Evolutionary conservation across 1,140 invertebrate genomes (phyloP).

Genomic region (Bombus vancouverensis): DNA sequence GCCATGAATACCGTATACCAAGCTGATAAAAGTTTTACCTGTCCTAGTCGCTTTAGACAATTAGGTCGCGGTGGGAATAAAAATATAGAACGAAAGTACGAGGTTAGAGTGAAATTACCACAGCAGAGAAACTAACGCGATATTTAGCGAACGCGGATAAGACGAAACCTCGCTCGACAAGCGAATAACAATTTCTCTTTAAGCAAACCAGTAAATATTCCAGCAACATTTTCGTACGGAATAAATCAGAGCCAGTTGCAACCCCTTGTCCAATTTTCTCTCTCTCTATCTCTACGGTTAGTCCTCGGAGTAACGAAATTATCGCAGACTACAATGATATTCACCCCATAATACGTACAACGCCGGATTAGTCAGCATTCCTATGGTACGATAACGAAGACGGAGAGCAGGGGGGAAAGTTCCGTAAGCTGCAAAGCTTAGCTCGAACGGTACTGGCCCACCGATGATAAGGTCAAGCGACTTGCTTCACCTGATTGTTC

Average conservation of each 20-base stretch:
- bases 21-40: too few relatives aligned
- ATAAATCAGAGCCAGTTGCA: neutral
- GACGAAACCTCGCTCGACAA: neutral
- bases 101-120: too few relatives aligned
- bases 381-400: slow-evolving; percentile 9
- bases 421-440: slow-evolving; percentile 2
- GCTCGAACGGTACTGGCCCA: neutral
- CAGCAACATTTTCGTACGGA: neutral
- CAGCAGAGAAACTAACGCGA: neutral
- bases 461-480: slow-evolving; percentile 40
- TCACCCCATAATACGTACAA: slow-evolving; percentile 2
- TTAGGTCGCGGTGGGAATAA: too few relatives aligned
- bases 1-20: too few relatives aligned
- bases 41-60: too few relatives aligned
- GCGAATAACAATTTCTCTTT: neutral
- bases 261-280: neutral
- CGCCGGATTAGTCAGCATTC: neutral
- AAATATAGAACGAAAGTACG: too few relatives aligned
- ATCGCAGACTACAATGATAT: neutral
- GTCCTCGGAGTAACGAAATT: neutral
- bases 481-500: slow-evolving; percentile 1
- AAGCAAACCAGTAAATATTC: neutral
- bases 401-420: neutral
- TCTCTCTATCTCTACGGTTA: neutral
- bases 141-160: neutral